Conservation (phyloP, 2,797 vertebrate species). For the Clangula hyemalis region DNA sequence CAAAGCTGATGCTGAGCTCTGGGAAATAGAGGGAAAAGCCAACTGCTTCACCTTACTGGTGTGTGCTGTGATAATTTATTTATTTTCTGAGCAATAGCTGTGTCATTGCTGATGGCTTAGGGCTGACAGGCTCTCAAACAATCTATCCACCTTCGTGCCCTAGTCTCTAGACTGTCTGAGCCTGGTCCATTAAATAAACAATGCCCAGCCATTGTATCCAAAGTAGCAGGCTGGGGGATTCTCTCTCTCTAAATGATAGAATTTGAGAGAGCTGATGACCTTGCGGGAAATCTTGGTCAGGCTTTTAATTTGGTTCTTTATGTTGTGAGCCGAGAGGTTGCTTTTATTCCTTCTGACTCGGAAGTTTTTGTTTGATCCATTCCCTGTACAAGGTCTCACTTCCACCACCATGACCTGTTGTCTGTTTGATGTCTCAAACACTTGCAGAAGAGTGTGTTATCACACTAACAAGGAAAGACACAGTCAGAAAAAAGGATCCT, state of each 20-base stretch:
- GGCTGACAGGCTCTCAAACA: not conserved
- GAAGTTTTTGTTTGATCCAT: not conserved
- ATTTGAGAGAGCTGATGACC: not conserved
- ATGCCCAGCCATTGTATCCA: not conserved
- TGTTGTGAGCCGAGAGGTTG: not conserved
- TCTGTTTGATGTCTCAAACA: not conserved
- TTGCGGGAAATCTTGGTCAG: not conserved
- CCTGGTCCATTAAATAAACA: not conserved
- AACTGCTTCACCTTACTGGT: not conserved
- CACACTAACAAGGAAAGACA: too few relatives aligned
- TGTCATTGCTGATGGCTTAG: not conserved
- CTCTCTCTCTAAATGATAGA: not conserved
- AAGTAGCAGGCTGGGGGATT: not conserved
- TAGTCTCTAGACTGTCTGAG: not conserved
- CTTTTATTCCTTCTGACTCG: not conserved
- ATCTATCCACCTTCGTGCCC: not conserved
- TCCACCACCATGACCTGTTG: not conserved
- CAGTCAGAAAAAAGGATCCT: too few relatives aligned
- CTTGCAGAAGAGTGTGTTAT: too few relatives aligned
- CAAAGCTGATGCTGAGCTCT: not conserved
- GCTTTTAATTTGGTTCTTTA: conserved; percentile 1
- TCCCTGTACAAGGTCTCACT: not conserved
- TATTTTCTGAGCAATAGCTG: not conserved
- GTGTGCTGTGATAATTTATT: not conserved
- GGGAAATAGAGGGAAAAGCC: not conserved